Base-by-base conservation (phyloP, 2,113 vertebrate species). In the Brachirus orientalis region DNA sequence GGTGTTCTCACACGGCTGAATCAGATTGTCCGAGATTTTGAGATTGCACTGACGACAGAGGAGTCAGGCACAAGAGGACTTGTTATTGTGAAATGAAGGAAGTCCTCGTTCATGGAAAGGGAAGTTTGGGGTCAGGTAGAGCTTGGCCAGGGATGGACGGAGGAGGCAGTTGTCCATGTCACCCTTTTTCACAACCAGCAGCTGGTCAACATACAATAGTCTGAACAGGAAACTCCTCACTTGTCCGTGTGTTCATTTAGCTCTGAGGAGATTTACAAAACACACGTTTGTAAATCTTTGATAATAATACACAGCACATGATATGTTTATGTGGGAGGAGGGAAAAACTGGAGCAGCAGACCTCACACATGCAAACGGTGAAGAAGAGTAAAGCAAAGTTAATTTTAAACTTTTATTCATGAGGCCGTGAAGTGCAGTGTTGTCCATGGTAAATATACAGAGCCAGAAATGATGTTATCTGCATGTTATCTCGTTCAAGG, bases 51-150 rank as follows among this genome's bases (percentile, higher is more conserved):
- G 72, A 78, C 84, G 46, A 73, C 85, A 81, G 81, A 79, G 45
- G 57, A 77, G 75, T 54, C 46, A 40, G 70, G 75, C 77, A 77
- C 73, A 83, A 69, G 75, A 64, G 58, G 54, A 72, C 41, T 76
- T 86, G 37, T 80, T 86, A 17, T 78, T 83, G 77, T 75, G 79
- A 81, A 83, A 86, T 67, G 56, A 69, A 80, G 90, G 79, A 85
- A 89, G 88, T 90, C 46, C 58, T 68, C 62, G 48, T 72, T 88
- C 44, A 10, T 71, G 75, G 54, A 67, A 69, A 75, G 54, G 85
- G 82, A 88, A 82, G 80, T 57, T 77, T 9, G 10, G 79, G 79
- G 86, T 90, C 81, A 80, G 67, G 51, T 57, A 13, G 54, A 82
- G 75, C 59, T 47, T 22, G 75, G 48, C 57, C 77, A 17, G 63